Evolutionary conservation across 2,797 vertebrate genomes (phyloP).

Genomic region (Poliocrania exsul): DNA sequence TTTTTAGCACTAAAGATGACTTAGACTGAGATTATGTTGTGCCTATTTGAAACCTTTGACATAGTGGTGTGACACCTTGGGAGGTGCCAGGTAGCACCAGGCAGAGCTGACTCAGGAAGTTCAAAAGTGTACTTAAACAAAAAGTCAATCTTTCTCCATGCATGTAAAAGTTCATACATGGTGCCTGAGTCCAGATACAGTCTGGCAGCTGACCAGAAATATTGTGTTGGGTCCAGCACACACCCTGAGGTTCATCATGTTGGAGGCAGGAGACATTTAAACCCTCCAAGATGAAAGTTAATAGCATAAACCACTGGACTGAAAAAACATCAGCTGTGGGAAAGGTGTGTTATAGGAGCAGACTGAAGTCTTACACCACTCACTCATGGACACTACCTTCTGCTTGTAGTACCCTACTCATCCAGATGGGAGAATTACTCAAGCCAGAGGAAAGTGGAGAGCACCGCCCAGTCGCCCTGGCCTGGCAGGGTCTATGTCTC

Average conservation of each 20-base stretch:
- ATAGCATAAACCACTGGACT: background rate
- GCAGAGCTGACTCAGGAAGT: background rate
- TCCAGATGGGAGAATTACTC: background rate
- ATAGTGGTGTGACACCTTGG: background rate
- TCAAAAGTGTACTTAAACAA: background rate
- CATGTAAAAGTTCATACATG: background rate
- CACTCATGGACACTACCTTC: background rate
- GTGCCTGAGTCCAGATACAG: background rate
- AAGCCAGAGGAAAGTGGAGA: background rate
- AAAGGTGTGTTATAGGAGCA: background rate
- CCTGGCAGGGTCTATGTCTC: rapidly evolving
- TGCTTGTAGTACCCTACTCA: background rate
- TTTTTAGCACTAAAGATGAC: background rate
- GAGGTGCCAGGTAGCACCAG: background rate
- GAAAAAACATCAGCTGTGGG: background rate
- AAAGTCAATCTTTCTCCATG: background rate
- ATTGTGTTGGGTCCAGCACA: background rate
- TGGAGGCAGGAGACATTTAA: background rate
- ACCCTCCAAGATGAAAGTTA: background rate
- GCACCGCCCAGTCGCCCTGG: background rate
- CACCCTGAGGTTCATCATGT: background rate
- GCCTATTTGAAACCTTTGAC: background rate
- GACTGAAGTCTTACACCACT: background rate
- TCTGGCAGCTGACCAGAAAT: background rate
- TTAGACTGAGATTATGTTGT: background rate